Base-by-base conservation (phyloP, 1,140 invertebrate species). In the Papilio polyxenes region DNA sequence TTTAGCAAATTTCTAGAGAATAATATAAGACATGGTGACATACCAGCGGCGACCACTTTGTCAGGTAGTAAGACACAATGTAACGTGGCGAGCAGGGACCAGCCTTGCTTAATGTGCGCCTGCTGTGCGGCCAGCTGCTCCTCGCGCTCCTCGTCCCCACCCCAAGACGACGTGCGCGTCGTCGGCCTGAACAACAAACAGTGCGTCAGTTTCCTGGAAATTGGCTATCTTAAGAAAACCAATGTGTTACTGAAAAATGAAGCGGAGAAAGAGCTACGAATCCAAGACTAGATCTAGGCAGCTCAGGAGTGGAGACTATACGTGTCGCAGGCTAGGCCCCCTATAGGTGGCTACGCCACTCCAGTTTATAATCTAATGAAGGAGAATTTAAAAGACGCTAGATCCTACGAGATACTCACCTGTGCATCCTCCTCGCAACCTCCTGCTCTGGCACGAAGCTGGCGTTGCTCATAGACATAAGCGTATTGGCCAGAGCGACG, bases 401-500 rank as follows among this genome's bases (percentile, higher is more conserved):
- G 40, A 44, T 44, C 7, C 40, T 44, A 0, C 40, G 40, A 44
- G 40, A 3, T 44, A 51, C 77, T 82, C 84, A 95, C 94, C 97
- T 96, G 87, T 97, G 96, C 88, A 97, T 92, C 91, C 97, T 97
- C 75, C 97, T 95, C 87, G 96, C 96, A 31, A 97, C 95, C 91
- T 98, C 97, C 92, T 97, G 97, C 87, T 98, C 97, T 0, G 97
- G 96, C 82, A 98, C 96, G 91, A 99, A 99, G 23, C 98, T 98
- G 44, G 98, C 98, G 89, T 98, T 98, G 90, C 98, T 98, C 98
- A 99, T 99, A 0, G 98, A 99, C 98, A 99, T 99, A 23, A 99
- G 95, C 0, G 99, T 99, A 93, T 99, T 99, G 11, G 98, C 98
- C 44, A 99, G 95, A 20, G 99, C 97, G 49, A 99, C 98, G 65